Base-by-base conservation (phyloP, 1,140 invertebrate genomes). In the Yoshiicerus persimilis region DNA sequence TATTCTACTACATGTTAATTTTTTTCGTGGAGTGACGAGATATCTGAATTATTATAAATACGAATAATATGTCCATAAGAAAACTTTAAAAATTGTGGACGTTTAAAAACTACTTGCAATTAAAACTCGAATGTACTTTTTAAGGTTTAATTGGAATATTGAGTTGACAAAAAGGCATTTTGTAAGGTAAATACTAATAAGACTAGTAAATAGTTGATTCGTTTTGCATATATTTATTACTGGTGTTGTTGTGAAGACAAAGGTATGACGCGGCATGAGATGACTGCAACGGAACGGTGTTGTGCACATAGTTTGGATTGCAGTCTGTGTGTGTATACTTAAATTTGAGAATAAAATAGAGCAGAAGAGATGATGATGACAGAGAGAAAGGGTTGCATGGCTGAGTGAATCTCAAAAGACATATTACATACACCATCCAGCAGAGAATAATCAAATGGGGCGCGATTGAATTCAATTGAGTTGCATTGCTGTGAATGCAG, bases 381-480 rank as follows among this genome's bases (percentile, higher is more conserved):
- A 89, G 77, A 89, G 87, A 87, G 87, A 89, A 89, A 89, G 89
- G 89, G 89, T 89, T 88, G 84, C 84, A 89, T 88, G 89, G 87
- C 86, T 84, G 47, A 87, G 39, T 88, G 89, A 64, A 47, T 88
- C 84, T 86, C 66, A 89, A 89, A 88, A 88, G 89, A 83, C 87
- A 87, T 62, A 87, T 89, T 89, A 89, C 85, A 80, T 80, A 80
- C 75, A 80, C 77, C 77, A 87, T 87, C 77, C 70, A 80, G 83
- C 83, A 47, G 83, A 84, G 83, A 84, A 84, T 47, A 80, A 80
- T 80, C 75, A 80, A 80, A 80, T 80, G 75, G 75, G 75, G 75
- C 75, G 75, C 75, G 75, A 80, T 80, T 80, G 75, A 80, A 80
- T 80, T 80, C 75, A 80, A 80, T 80, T 80, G 75, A 80, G 32